phyloP scores from a whole-genome alignment of 37 sponge, comb jelly and placozoan species.

The Ianthella basta region DNA sequence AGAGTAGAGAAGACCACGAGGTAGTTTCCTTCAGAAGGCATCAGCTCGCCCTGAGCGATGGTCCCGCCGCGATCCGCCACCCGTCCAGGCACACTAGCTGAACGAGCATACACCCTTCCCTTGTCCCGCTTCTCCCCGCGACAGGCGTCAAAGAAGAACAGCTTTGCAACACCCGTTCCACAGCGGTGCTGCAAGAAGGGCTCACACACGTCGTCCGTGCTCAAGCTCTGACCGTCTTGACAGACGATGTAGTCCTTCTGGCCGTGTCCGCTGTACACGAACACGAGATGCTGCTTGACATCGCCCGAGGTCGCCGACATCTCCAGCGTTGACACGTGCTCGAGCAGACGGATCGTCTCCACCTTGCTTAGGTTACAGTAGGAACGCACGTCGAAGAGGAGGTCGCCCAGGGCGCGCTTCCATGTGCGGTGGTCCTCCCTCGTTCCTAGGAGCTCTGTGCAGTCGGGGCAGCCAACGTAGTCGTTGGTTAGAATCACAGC shows the following conservation, averaged over 20 bases:
- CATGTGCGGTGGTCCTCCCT: not conserved
- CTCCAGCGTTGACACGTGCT: not conserved
- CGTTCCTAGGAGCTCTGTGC: not conserved
- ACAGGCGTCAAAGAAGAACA: constrained; percentile 25
- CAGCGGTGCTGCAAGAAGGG: not conserved
- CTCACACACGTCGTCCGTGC: not conserved
- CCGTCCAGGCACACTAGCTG: not conserved
- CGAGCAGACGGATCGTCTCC: not conserved
- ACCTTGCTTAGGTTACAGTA: constrained; percentile 1
- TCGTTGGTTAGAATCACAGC: constrained; percentile 53
- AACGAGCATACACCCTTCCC: not conserved
- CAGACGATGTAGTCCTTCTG: not conserved
- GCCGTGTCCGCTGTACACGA: constrained; percentile 26
- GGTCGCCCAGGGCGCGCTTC: not conserved
- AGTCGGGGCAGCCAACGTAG: not conserved
- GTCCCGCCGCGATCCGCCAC: constrained; percentile 6
- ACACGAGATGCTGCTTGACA: not conserved
- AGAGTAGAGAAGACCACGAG: constrained; percentile 56
- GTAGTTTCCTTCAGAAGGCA: constrained; percentile 40
- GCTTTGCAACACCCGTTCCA: not conserved
- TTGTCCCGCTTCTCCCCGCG: constrained; percentile 7
- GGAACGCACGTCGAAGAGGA: not conserved
- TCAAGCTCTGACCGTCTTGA: not conserved
- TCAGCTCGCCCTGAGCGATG: not conserved
- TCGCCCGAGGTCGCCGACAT: not conserved